Conservation (phyloP, 2,113 vertebrate genomes). For the Serilophus lunatus region DNA sequence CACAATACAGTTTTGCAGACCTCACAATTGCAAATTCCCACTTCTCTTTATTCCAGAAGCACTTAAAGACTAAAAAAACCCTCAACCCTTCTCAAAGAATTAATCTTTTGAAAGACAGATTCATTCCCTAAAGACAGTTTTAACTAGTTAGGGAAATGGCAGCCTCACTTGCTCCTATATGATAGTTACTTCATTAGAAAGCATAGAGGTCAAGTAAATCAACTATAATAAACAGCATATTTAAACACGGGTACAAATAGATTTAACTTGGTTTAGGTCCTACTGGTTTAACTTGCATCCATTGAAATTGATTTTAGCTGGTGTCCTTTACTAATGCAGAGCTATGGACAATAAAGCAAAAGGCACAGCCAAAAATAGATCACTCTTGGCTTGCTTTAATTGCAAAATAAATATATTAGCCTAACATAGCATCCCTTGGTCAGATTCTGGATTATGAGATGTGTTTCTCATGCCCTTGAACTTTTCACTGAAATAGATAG, state of each 20-base stretch:
- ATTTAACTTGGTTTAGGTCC: not conserved
- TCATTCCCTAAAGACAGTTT: not conserved
- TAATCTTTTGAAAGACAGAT: not conserved
- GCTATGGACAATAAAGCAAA: not conserved
- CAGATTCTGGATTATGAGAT: not conserved
- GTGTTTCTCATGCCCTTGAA: not conserved
- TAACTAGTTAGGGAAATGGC: not conserved
- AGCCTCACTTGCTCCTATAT: not conserved
- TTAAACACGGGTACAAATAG: not conserved
- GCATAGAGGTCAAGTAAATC: not conserved
- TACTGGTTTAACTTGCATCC: not conserved
- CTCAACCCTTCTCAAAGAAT: not conserved
- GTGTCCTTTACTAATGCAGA: not conserved
- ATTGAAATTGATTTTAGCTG: not conserved
- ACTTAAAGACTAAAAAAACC: not conserved
- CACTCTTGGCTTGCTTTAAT: not conserved
- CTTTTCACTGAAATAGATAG: not conserved
- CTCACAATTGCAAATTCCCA: not conserved
- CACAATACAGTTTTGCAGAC: not conserved
- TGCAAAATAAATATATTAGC: not conserved
- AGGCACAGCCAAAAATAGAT: not conserved
- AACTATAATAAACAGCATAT: not conserved
- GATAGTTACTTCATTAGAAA: not conserved
- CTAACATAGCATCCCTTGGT: not conserved
- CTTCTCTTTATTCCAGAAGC: not conserved